These are phyloP conservation scores for Saxicola maurus DNA, from an alignment of 2,797 vertebrate species.

Conservation along the genomic window DNA sequence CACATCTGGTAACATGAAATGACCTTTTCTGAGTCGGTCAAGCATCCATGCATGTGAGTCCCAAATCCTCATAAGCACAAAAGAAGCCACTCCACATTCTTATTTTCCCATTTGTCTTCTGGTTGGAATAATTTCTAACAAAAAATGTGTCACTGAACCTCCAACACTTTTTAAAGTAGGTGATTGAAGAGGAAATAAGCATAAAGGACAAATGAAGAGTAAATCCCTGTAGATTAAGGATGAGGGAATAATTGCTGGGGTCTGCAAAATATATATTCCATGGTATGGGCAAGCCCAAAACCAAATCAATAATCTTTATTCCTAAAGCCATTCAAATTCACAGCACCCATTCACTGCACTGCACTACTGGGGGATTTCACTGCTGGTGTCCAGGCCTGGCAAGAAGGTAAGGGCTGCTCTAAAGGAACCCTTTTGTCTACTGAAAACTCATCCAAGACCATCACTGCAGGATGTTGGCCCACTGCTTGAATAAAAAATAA, in stretches of 20 bases:
- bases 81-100: not conserved
- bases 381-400: not conserved
- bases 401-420: not conserved
- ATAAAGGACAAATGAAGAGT: not conserved
- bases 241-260: not conserved
- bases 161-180: not conserved
- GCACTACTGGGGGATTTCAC: not conserved
- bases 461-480: not conserved
- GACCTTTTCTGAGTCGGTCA: not conserved
- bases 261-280: not conserved
- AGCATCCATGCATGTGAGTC: fast-evolving
- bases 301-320: not conserved
- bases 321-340: not conserved
- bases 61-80: not conserved
- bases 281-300: not conserved
- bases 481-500: not conserved
- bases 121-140: not conserved
- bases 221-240: not conserved
- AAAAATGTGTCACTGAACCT: not conserved
- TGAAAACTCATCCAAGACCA: not conserved
- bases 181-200: not conserved
- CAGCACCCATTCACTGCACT: fast-evolving
- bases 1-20: constrained; percentile 35
- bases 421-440: not conserved
- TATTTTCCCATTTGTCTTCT: not conserved